Evolutionary conservation across 1,140 invertebrate species (phyloP).

Genomic region (Drosophila ohnishii): DNA sequence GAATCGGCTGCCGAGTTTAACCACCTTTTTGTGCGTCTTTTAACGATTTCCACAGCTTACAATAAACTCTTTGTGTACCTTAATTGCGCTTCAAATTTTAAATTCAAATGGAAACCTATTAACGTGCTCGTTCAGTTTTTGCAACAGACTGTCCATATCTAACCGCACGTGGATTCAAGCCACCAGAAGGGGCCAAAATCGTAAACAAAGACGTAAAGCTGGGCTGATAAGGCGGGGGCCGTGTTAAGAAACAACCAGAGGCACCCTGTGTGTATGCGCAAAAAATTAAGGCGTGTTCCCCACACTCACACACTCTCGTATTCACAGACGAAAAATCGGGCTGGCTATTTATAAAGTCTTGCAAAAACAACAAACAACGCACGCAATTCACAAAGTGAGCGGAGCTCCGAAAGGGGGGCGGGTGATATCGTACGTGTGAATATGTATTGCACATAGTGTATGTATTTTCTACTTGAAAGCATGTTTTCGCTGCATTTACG

Average conservation of each 20-base stretch:
- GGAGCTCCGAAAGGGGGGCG: conserved; percentile 8
- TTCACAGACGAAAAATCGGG: conserved; percentile 46
- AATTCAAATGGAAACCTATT: conserved; percentile 13
- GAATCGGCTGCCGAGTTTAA: conserved; percentile 33
- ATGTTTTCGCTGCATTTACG: conserved; percentile 23
- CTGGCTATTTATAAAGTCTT: conserved; percentile 69
- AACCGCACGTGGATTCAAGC: conserved; percentile 16
- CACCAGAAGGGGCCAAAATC: not conserved
- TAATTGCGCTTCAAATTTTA: conserved; percentile 32
- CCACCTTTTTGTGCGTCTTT: conserved; percentile 28
- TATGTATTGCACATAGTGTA: conserved; percentile 3
- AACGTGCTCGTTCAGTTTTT: conserved; percentile 17
- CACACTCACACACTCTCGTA: conserved; percentile 18
- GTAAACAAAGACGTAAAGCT: conserved; percentile 13
- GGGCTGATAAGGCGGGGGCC: conserved; percentile 18
- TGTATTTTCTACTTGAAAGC: conserved; percentile 4
- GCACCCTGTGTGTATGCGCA: conserved; percentile 51
- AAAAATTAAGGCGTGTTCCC: conserved; percentile 63
- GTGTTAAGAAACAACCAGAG: conserved; percentile 8
- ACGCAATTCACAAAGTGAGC: conserved; percentile 26
- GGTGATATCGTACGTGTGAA: conserved; percentile 18
- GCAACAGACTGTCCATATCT: conserved; percentile 9
- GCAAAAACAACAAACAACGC: conserved; percentile 62
- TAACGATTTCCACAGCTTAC: conserved; percentile 23
- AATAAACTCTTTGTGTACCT: conserved; percentile 18